Base-by-base conservation (phyloP, 2,113 vertebrate species). In the Brienomyrus brachyistius region DNA sequence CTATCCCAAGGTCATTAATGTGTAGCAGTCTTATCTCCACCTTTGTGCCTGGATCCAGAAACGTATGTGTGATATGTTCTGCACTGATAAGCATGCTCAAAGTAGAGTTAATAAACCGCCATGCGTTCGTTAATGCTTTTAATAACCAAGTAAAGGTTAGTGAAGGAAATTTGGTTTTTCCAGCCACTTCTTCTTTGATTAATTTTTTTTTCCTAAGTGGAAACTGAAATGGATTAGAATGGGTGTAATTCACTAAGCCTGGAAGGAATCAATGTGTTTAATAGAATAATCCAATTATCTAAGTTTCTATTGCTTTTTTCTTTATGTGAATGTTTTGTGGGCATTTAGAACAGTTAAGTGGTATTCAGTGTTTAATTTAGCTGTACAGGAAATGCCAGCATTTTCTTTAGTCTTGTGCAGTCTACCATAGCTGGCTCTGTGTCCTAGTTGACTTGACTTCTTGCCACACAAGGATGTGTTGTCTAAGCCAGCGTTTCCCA, bases 231-330 rank as follows among this genome's bases (percentile, higher is more conserved):
- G 90, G 90, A 94, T 92, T 92, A 31, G 88, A 91, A 51, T 82
- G 88, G 89, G 45, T 92, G 93, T 93, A 93, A 95, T 95, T 91
- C 90, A 92, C 87, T 88, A 86, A 89, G 88, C 90, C 92, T 94
- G 93, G 92, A 93, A 51, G 84, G 62, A 90, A 93, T 92, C 94
- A 93, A 92, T 91, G 59, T 87, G 43, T 93, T 93, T 92, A 92
- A 93, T 93, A 90, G 88, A 92, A 70, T 70, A 31, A 94, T 94
- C 91, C 59, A 87, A 43, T 94, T 92, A 90, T 74, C 91, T 85
- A 83, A 88, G 89, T 92, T 88, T 90, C 88, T n/a, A 15, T 80
- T 88, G 74, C 91, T 91, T 70, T 93, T 91, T 93, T 80, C 88
- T 91, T 92, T 62, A 92, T 91, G 85, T 88, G 92, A 91, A 92